A percentile compares a stretch with the other conserved stretches of the same genome.
phyloP scores from a whole-genome alignment of 2,888 invertebrate genomes.

The Meliscaeva auricollis region DNA sequence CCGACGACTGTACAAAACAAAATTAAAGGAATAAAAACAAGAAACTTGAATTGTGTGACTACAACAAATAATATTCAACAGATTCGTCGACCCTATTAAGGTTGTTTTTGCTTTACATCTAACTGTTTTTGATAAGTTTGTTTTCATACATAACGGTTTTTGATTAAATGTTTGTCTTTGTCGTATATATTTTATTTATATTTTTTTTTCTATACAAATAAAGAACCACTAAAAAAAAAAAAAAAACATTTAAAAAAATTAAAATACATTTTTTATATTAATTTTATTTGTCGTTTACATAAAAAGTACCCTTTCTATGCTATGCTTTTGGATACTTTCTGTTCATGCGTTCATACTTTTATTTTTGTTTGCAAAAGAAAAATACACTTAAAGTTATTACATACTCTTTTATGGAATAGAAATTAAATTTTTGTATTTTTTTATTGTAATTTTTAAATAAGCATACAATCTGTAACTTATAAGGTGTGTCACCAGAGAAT shows the following conservation, averaged over 20 bases:
- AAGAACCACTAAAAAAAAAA: neutral
- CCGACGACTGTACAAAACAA: too few species aligned
- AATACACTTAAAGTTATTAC: conserved; percentile 13
- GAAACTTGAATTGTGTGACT: too few species aligned
- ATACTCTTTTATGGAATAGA: conserved; percentile 6
- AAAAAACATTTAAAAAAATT: neutral
- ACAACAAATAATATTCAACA: too few species aligned
- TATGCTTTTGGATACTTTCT: conserved; percentile 26
- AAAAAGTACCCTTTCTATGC: conserved; percentile 12
- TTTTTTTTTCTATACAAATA: neutral
- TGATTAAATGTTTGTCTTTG: neutral
- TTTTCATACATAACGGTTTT: too few species aligned
- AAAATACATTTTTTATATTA: conserved; percentile 10
- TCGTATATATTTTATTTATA: neutral
- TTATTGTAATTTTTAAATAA: neutral
- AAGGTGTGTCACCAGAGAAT: conserved; percentile 26
- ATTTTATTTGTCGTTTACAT: neutral
- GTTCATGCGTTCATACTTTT: neutral
- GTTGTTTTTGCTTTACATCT: too few species aligned
- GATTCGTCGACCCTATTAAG: too few species aligned
- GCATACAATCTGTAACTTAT: conserved; percentile 29
- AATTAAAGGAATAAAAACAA: too few species aligned
- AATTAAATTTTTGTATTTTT: neutral
- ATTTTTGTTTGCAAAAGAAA: neutral
- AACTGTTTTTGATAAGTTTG: too few species aligned